These are phyloP conservation scores for Camelus dromedarius DNA, from an alignment of 2,113 vertebrate genomes.

Conservation along the genomic window DNA sequence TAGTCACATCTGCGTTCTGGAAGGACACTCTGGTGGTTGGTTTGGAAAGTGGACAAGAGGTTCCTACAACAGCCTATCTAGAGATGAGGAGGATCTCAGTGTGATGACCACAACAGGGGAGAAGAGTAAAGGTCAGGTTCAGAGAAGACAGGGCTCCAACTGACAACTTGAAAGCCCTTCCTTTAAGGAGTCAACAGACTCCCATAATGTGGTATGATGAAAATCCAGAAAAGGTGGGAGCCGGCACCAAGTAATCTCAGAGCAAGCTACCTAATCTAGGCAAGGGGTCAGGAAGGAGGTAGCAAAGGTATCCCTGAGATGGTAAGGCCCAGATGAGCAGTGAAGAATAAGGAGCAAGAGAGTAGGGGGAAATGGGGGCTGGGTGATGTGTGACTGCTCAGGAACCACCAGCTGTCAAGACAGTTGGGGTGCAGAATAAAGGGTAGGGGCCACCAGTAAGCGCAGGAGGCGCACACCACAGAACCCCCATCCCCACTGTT, in stretches of 20 bases:
- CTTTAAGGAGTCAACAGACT: background rate
- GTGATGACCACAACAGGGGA: background rate
- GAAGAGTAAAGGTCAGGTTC: background rate
- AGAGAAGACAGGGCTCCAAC: background rate
- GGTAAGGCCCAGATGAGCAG: background rate
- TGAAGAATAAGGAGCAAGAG: background rate
- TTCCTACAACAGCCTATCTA: background rate
- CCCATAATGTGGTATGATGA: background rate
- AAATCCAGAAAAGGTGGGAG: slow-evolving; percentile 20
- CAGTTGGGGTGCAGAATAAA: background rate
- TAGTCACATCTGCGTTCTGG: background rate
- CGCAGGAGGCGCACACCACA: accelerated
- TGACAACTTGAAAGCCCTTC: too few relatives aligned
- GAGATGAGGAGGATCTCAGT: background rate
- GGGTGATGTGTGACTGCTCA: background rate
- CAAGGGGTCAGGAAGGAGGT: background rate
- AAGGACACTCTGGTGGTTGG: background rate
- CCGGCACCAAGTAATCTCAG: background rate
- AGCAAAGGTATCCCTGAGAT: background rate
- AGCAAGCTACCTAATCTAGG: background rate
- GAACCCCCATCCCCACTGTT: too few relatives aligned
- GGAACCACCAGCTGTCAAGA: background rate
- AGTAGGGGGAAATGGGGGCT: background rate
- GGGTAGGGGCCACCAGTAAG: background rate
- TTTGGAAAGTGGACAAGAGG: background rate